Evolutionary conservation across 2,113 vertebrate genomes (phyloP).

Genomic region (Centropus unirufus): DNA sequence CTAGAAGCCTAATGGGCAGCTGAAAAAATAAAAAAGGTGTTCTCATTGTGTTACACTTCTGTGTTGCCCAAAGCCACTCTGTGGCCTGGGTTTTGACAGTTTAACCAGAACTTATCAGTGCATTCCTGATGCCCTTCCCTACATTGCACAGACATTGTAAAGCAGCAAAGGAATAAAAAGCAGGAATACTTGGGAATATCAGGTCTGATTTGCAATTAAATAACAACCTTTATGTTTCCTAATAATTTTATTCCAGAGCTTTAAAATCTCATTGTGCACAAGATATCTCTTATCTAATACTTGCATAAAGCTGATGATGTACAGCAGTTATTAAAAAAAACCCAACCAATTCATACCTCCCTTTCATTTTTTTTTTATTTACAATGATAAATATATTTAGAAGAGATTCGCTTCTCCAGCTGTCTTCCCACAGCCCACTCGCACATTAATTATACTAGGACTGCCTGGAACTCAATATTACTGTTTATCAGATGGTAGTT

Average conservation of each 20-base stretch:
- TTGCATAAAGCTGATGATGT: not conserved
- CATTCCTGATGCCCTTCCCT: not conserved
- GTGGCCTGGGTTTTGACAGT: not conserved
- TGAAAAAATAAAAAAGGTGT: not conserved
- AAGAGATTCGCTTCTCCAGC: conserved; percentile 3
- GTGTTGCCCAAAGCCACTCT: not conserved
- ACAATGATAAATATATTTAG: not conserved
- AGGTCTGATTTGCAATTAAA: not conserved
- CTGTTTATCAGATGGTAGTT: not conserved
- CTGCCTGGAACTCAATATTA: not conserved
- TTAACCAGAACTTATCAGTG: not conserved
- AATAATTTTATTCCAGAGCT: not conserved
- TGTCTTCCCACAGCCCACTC: not conserved
- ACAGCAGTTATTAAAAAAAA: not conserved
- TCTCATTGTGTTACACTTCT: accelerated
- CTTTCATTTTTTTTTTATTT: not conserved
- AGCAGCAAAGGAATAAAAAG: not conserved
- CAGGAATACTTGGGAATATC: not conserved
- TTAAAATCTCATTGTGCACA: not conserved
- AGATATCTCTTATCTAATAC: not conserved
- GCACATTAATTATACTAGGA: not conserved
- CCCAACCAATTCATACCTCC: not conserved
- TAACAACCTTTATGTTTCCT: not conserved
- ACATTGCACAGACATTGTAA: not conserved
- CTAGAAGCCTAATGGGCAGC: not conserved